Percentiles rank a stretch among this genome's conserved stretches.
phyloP scores from a whole-genome alignment of 1,140 invertebrate genomes.

The Drosophila murphyi region DNA sequence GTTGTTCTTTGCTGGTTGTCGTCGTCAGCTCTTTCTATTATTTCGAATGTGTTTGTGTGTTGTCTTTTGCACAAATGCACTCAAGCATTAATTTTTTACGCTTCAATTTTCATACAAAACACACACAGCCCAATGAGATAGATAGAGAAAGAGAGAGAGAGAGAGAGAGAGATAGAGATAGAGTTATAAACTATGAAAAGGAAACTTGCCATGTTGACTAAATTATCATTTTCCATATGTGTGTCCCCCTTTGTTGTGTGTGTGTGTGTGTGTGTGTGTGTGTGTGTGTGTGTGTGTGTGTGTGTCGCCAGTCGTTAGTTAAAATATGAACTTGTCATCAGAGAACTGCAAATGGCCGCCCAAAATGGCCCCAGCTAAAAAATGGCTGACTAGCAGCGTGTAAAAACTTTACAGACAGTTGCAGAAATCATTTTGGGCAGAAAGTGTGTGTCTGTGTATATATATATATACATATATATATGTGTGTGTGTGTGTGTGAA shows the following conservation, averaged over 20 bases:
- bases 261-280: neutral
- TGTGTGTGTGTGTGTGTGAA: constrained; percentile 13
- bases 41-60: constrained; percentile 50
- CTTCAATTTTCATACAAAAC: constrained; percentile 74
- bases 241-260: neutral
- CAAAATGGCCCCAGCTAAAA: constrained; percentile 54
- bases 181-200: constrained; percentile 12
- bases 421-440: constrained; percentile 73
- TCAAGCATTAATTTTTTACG: constrained; percentile 77
- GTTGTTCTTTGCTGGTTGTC: constrained; percentile 50
- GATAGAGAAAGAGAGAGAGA: neutral
- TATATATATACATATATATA: neutral
- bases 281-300: constrained; percentile 15
- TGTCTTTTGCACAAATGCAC: constrained; percentile 75
- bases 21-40: constrained; percentile 45
- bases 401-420: constrained; percentile 80
- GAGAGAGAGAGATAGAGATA: neutral
- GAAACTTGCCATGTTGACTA: constrained; percentile 59
- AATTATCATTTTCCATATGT: constrained; percentile 78
- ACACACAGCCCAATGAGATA: constrained; percentile 19
- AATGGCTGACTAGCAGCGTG: constrained; percentile 59
- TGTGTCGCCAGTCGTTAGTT: constrained; percentile 71
- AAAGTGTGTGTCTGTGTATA: neutral
- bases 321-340: constrained; percentile 75
- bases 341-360: constrained; percentile 42